phyloP scores from a whole-genome alignment of 2,797 vertebrate genomes.

The Sparidentex hasta region DNA sequence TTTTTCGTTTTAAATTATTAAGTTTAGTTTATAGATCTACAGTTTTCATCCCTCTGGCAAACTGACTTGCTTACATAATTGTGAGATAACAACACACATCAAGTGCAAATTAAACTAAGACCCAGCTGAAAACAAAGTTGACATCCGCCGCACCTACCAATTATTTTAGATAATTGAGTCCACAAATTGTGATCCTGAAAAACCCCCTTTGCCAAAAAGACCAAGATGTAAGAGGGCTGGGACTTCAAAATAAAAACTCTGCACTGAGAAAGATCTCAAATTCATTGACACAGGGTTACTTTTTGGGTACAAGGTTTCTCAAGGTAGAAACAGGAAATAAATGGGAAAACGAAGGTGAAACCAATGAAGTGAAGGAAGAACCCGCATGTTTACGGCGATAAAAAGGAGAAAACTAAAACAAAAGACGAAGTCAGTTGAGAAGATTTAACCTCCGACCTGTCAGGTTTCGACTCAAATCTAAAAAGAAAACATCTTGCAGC shows the following conservation, averaged over 20 bases:
- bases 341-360: no score
- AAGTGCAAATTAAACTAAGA: slow-evolving; percentile 9
- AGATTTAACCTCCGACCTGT: no score
- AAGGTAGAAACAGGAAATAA: not conserved
- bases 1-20: slow-evolving; percentile 14
- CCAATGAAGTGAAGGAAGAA: no score
- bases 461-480: no score
- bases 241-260: slow-evolving; percentile 12
- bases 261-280: not conserved
- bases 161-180: slow-evolving; percentile 24
- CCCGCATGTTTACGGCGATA: no score
- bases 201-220: not conserved
- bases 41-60: slow-evolving; percentile 19
- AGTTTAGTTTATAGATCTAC: slow-evolving; percentile 6
- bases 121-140: slow-evolving; percentile 2
- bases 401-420: no score
- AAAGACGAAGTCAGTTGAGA: no score
- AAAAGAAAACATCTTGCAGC: no score
- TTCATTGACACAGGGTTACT: not conserved
- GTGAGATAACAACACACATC: not conserved
- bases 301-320: not conserved
- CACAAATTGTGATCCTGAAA: slow-evolving; percentile 10
- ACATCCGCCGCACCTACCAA: slow-evolving; percentile 16
- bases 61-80: slow-evolving; percentile 11
- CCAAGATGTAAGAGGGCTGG: not conserved